Conservation (phyloP, 2,888 invertebrate species). For the Aporophyla nigra region DNA sequence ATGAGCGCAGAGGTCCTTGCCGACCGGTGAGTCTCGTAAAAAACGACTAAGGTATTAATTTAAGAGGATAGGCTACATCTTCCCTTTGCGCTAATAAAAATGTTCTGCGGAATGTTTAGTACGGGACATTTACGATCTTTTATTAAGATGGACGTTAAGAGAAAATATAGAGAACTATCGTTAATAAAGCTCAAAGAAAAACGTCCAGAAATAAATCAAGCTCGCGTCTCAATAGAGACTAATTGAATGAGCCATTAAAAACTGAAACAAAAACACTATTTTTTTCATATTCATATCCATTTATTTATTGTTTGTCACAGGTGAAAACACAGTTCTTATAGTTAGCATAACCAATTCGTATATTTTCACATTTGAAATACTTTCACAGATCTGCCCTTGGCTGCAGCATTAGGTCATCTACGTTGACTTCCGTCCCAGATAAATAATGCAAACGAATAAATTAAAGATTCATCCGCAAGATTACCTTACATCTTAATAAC, state of each 20-base stretch:
- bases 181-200: not conserved
- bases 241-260: not conserved
- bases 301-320: too few relatives aligned
- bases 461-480: not conserved
- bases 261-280: not conserved
- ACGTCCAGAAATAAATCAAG: not conserved
- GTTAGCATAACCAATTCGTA: not conserved
- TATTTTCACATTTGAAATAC: not conserved
- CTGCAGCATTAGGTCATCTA: not conserved
- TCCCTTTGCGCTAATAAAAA: conserved; percentile 21
- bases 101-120: conserved; percentile 12
- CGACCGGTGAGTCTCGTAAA: conserved; percentile 10
- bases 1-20: too few relatives aligned
- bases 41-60: conserved; percentile 29
- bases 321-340: too few relatives aligned
- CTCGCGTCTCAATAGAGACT: not conserved
- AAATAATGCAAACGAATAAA: not conserved
- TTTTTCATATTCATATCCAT: too few relatives aligned
- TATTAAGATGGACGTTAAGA: conserved; percentile 13
- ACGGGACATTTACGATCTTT: conserved; percentile 20
- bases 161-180: not conserved
- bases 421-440: not conserved
- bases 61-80: conserved; percentile 18
- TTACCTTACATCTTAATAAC: not conserved
- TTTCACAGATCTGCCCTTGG: not conserved